phyloP scores from a whole-genome alignment of 2,888 invertebrate genomes.

The Macrophya alboannulata region DNA sequence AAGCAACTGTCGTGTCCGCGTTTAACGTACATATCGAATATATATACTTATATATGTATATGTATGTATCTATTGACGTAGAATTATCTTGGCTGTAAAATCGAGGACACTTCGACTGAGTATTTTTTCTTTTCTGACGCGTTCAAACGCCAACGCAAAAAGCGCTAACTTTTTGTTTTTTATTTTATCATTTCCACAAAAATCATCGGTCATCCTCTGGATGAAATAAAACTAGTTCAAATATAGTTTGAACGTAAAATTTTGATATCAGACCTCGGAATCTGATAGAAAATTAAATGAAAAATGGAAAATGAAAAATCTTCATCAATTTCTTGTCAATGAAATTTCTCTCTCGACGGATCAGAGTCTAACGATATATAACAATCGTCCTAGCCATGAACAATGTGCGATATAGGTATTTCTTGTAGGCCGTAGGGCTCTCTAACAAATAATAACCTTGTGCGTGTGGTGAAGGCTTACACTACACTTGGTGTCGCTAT shows the following conservation, averaged over 20 bases:
- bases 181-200: background rate
- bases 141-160: slow-evolving; percentile 27
- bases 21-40: background rate
- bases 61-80: slow-evolving; percentile 7
- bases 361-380: background rate
- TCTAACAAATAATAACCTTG: slow-evolving; percentile 75
- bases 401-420: slow-evolving; percentile 22
- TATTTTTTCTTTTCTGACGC: slow-evolving; percentile 33
- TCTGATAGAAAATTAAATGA: background rate
- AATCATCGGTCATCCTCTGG: background rate
- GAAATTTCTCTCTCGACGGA: background rate
- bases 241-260: background rate
- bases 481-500: slow-evolving; percentile 80
- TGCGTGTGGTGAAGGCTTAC: slow-evolving; percentile 79
- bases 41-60: background rate
- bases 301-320: background rate
- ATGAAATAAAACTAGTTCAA: background rate
- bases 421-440: slow-evolving; percentile 54
- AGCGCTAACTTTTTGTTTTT: background rate
- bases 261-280: background rate
- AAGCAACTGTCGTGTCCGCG: background rate
- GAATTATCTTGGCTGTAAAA: slow-evolving; percentile 45
- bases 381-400: background rate
- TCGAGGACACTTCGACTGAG: slow-evolving; percentile 19
- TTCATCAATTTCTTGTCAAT: background rate